Base-by-base conservation (phyloP, 2,113 vertebrate species). In the Pseudolaguvia tuberculata region DNA sequence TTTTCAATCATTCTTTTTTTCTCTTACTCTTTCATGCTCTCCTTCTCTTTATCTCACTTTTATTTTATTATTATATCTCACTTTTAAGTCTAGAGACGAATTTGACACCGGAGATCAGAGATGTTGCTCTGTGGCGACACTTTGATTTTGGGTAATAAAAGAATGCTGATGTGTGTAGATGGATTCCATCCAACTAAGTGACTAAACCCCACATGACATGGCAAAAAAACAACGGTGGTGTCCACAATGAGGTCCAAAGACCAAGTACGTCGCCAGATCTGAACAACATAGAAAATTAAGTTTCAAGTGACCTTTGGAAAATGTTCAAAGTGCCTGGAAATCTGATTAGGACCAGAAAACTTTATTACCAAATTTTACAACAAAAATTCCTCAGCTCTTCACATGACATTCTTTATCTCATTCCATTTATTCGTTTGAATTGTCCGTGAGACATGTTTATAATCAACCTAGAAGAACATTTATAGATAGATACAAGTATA, bases 331-430 rank as follows among this genome's bases (percentile, higher is more conserved):
- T 76, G 56, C 85, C 77, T 72, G 51, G 74, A 76, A 88, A 92
- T 91, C 89, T 85, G 84, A 91, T 91, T 91, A 91, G 59, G 80
- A 89, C 82, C 84, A 50, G 63, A 84, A 90, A 92, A 91, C 83
- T 87, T 81, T 87, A 90, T 92, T 90, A 91, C 81, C 85, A 89
- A 90, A 91, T 90, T 89, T 87, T 81, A 88, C 87, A 84, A 87
- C 85, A 87, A 58, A 83, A 88, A 90, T 92, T 88, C 89, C 85
- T 86, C 79, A 85, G 84, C 78, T 88, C 87, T 86, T 86, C 89
- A 91, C 88, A 91, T 91, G 91, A 90, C 84, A 88, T 90, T 42
- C 39, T 42, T 8, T 42, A 42, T 8, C 9, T 8, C 39, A 42
- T 35, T 35, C 31, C 31, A 35, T 35, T 35, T 35, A 35, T 35